Conservation (phyloP, 1,140 invertebrate species). For the Uloborus diversus region DNA sequence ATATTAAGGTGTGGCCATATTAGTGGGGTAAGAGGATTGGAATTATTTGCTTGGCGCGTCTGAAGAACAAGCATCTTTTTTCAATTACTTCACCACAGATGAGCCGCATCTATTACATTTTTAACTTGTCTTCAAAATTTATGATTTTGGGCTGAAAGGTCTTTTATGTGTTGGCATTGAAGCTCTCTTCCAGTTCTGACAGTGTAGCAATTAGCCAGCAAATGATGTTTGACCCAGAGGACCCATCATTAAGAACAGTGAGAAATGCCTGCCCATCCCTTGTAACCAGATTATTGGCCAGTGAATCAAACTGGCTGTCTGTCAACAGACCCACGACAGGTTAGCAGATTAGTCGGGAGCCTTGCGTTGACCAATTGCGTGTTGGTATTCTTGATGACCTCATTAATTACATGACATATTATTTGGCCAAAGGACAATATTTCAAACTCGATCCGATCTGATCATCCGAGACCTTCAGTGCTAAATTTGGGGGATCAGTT, state of each 20-base stretch:
- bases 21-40: conserved; percentile 42
- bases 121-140: conserved; percentile 45
- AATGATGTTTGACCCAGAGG: conserved; percentile 46
- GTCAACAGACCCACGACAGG: conserved; percentile 33
- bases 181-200: background rate
- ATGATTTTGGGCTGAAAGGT: conserved; percentile 44
- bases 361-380: conserved; percentile 24
- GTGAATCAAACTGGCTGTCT: conserved; percentile 35
- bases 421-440: conserved; percentile 38
- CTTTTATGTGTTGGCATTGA: conserved; percentile 16
- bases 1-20: conserved; percentile 53
- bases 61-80: conserved; percentile 50
- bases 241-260: conserved; percentile 41
- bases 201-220: conserved; percentile 54
- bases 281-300: conserved; percentile 46
- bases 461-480: background rate
- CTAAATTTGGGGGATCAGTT: conserved; percentile 20
- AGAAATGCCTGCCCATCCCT: conserved; percentile 51
- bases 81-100: conserved; percentile 32
- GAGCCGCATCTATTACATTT: conserved; percentile 41
- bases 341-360: conserved; percentile 27
- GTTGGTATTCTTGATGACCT: conserved; percentile 47
- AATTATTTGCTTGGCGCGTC: conserved; percentile 30
- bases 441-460: conserved; percentile 28
- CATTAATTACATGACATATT: conserved; percentile 55